Base-by-base conservation (phyloP, 1,140 invertebrate genomes). In the Maniola jurtina region DNA sequence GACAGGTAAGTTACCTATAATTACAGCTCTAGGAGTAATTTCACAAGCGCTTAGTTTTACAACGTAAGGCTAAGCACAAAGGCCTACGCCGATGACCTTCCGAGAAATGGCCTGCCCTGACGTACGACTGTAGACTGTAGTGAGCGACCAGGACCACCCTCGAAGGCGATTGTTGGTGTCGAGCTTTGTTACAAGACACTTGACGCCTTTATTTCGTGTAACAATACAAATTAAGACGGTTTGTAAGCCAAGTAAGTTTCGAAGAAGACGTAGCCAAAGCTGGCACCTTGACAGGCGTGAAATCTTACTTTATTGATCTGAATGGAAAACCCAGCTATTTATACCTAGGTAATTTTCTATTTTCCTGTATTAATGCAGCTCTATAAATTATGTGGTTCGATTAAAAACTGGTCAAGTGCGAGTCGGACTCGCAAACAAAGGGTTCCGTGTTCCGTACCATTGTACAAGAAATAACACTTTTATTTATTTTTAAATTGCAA, bases 101-200 rank as follows among this genome's bases (percentile, higher is more conserved):
- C 76, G 64, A 86, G 86, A 89, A 89, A 70, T 77, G 72, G 73
- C 56, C 34, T 64, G 77, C 65, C 63, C 66, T 57, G 60, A 40
- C 76, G 77, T n/a, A n/a, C n/a, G n/a, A n/a, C n/a, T n/a, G n/a
- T n/a, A n/a, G n/a, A n/a, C n/a, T n/a, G n/a, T 76, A 76, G 75
- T 79, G 65, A 68, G 66, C 75, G 86, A 83, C 86, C 86, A 87
- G 74, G 86, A 83, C 86, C 86, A 87, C 86, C 84, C 83, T 78
- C 83, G 80, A 62, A 34, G 83, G 15, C 72, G 70, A 80, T 86
- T 79, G 77, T 80, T 70, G 61, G 75, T 80, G 73, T 73, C 75
- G 77, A 57, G 69, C 76, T 80, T 81, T 82, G 79, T 83, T 73
- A 55, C 68, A 72, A 72, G 77, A 75, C 77, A 81, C 75, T 80